Percentiles rank a stretch among this genome's conserved stretches.
Evolutionary conservation across 2,888 invertebrate genomes (phyloP).

Genomic region (Agrotis exclamationis): DNA sequence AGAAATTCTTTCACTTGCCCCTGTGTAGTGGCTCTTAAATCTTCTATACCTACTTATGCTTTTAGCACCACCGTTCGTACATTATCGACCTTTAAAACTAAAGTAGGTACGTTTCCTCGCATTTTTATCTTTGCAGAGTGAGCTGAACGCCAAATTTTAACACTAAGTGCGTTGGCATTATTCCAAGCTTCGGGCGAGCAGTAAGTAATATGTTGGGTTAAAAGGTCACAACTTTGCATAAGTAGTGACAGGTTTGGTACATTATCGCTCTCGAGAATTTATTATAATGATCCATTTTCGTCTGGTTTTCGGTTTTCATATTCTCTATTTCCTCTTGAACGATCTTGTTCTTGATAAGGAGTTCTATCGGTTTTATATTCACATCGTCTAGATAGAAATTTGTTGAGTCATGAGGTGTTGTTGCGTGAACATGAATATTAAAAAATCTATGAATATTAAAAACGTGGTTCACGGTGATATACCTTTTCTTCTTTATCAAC

Average conservation of each 20-base stretch:
- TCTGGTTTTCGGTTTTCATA: constrained; percentile 28
- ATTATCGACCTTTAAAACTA: constrained; percentile 54
- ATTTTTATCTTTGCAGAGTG: constrained; percentile 56
- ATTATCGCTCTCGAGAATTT: constrained; percentile 39
- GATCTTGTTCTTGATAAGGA: neutral
- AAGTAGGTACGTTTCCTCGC: constrained; percentile 51
- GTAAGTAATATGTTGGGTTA: constrained; percentile 59
- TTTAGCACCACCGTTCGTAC: constrained; percentile 32
- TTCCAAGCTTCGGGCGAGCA: constrained; percentile 52
- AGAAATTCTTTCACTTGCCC: constrained; percentile 45
- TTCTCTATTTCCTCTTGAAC: constrained; percentile 27
- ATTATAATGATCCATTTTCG: constrained; percentile 42
- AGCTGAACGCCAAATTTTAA: constrained; percentile 60
- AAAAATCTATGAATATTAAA: constrained; percentile 19
- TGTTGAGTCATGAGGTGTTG: neutral
- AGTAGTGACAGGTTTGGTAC: constrained; percentile 56
- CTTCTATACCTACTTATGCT: constrained; percentile 37
- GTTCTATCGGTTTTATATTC: constrained; percentile 2
- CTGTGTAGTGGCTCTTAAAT: constrained; percentile 49
- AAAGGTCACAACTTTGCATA: constrained; percentile 60
- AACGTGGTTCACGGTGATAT: neutral
- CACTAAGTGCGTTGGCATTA: constrained; percentile 61
- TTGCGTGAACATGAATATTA: constrained; percentile 8
- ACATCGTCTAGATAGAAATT: constrained; percentile 6
- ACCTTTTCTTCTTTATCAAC: neutral